These are phyloP conservation scores for Poecilia latipinna DNA, from an alignment of 2,113 vertebrate genomes.

Conservation along the genomic window DNA sequence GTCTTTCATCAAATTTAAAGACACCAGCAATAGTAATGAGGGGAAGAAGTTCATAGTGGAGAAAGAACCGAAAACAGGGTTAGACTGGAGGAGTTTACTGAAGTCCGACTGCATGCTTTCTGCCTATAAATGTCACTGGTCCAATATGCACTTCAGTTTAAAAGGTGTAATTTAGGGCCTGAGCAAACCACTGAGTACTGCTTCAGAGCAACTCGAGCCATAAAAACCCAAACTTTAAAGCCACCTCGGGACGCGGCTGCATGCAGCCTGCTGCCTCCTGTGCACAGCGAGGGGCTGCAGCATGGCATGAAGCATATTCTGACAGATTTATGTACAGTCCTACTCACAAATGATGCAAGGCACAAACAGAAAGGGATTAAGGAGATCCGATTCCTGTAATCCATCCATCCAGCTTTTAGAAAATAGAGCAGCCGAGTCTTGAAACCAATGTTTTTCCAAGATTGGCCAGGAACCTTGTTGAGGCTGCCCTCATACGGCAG, in stretches of 20 bases:
- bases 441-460: not conserved
- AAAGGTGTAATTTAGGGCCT: not conserved
- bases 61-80: not conserved
- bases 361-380: not conserved
- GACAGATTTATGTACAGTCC: not conserved
- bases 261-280: not conserved
- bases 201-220: not conserved
- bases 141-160: conserved; percentile 1
- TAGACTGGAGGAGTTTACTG: not conserved
- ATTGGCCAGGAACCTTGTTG: not conserved
- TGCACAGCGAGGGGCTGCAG: not conserved
- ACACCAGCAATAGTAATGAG: not conserved
- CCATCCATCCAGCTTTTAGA: not conserved
- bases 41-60: not conserved
- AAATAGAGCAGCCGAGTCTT: not conserved
- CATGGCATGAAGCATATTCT: not conserved
- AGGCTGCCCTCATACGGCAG: not conserved
- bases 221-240: not conserved
- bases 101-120: not conserved
- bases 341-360: not conserved
- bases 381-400: not conserved
- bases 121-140: no score
- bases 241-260: not conserved
- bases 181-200: not conserved
- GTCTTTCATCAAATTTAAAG: not conserved